phyloP scores from a whole-genome alignment of 2,888 invertebrate genomes.

The Cosmopolites sordidus region DNA sequence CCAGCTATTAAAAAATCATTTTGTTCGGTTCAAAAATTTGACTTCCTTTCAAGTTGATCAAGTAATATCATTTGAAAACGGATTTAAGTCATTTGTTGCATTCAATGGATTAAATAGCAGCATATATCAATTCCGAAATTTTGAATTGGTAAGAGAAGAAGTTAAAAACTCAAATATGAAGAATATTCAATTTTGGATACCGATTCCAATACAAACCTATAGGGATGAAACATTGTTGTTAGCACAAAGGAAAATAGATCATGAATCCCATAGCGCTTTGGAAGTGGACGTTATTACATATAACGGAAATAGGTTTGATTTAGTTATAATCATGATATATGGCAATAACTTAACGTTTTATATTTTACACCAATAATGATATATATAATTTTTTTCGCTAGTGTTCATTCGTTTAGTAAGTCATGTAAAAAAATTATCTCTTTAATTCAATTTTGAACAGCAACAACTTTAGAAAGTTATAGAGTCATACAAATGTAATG shows the following conservation, averaged over 20 bases:
- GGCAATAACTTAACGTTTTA: too few species aligned
- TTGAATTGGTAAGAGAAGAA: conserved; percentile 32
- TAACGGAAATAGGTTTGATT: conserved; percentile 38
- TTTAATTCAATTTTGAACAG: too few species aligned
- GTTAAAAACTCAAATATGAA: conserved; percentile 38
- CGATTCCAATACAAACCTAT: conserved; percentile 46
- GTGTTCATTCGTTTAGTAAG: too few species aligned
- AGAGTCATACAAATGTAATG: too few species aligned
- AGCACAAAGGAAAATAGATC: conserved; percentile 42
- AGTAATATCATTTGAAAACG: conserved; percentile 42
- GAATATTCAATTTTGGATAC: conserved; percentile 41
- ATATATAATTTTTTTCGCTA: too few species aligned
- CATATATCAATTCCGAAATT: conserved; percentile 40
- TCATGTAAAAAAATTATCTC: too few species aligned
- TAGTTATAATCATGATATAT: too few species aligned
- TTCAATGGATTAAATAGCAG: conserved; percentile 41
- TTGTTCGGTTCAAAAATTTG: conserved; percentile 35
- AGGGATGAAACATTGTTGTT: conserved; percentile 49
- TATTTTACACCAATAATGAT: too few species aligned
- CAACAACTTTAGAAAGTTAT: too few species aligned
- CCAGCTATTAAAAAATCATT: conserved; percentile 34
- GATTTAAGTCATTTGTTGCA: conserved; percentile 43
- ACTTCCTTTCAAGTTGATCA: conserved; percentile 34
- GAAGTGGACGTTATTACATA: conserved; percentile 41
- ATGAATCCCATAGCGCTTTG: conserved; percentile 37